Evolutionary conservation across 2,888 invertebrate genomes (phyloP).

Genomic region (Rhodophaea formosa): DNA sequence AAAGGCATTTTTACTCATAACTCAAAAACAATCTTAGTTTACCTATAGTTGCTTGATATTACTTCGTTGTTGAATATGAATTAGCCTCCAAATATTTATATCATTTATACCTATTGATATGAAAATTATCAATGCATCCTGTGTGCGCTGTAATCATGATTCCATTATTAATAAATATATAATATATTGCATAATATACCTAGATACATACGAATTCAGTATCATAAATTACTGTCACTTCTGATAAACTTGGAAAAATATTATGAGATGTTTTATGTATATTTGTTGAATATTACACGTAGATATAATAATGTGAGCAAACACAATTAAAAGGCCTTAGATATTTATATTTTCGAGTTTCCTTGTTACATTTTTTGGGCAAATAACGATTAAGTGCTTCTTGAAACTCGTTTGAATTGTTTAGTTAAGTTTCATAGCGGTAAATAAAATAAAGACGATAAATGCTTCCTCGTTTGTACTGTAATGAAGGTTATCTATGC

Average conservation of each 20-base stretch:
- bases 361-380: conserved; percentile 1
- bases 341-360: neutral
- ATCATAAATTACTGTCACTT: neutral
- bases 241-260: neutral
- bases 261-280: neutral
- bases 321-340: neutral
- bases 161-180: too few relatives aligned
- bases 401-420: neutral
- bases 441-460: conserved; percentile 1
- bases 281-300: neutral
- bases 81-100: too few relatives aligned
- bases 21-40: too few relatives aligned
- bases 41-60: too few relatives aligned
- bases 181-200: too few relatives aligned
- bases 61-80: too few relatives aligned
- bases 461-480: conserved; percentile 2
- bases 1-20: too few relatives aligned
- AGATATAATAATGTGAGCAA: neutral
- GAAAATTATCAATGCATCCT: too few relatives aligned
- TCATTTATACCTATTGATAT: too few relatives aligned
- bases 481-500: conserved; percentile 5
- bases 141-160: too few relatives aligned
- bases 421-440: neutral
- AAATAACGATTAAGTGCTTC: neutral
- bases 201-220: neutral